Evolutionary conservation across 1,140 invertebrate species (phyloP).

Genomic region (Stegodyphus mimosarum): DNA sequence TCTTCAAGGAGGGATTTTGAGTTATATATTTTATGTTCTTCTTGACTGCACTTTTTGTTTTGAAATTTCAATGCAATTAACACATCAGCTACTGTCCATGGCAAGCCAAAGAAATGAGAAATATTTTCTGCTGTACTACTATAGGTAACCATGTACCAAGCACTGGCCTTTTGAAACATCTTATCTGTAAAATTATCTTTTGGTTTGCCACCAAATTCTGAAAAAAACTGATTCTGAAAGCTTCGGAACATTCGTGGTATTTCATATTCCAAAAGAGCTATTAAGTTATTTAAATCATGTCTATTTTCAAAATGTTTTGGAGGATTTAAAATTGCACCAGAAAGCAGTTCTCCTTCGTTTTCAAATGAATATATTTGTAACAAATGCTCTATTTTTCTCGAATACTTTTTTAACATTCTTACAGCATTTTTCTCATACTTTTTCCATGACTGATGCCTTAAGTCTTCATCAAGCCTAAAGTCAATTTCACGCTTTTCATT

Average conservation of each 20-base stretch:
- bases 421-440: slow-evolving; percentile 56
- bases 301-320: slow-evolving; percentile 26
- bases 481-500: slow-evolving; percentile 25
- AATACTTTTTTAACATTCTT: slow-evolving; percentile 43
- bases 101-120: slow-evolving; percentile 53
- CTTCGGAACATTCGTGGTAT: slow-evolving; percentile 33
- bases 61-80: slow-evolving; percentile 37
- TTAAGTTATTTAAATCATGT: slow-evolving; percentile 34
- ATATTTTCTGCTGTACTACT: neutral
- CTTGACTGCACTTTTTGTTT: neutral
- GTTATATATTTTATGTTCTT: neutral
- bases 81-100: slow-evolving; percentile 55
- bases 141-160: slow-evolving; percentile 65
- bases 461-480: slow-evolving; percentile 10
- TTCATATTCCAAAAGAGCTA: slow-evolving; percentile 40
- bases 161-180: slow-evolving; percentile 62
- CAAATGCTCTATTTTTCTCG: slow-evolving; percentile 57
- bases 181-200: slow-evolving; percentile 33
- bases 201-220: slow-evolving; percentile 61
- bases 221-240: slow-evolving; percentile 40
- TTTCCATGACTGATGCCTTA: slow-evolving; percentile 58
- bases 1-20: slow-evolving; percentile 18
- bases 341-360: slow-evolving; percentile 64
- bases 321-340: slow-evolving; percentile 56
- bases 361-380: slow-evolving; percentile 64